Evolutionary conservation across 2,888 invertebrate genomes (phyloP), one percentile per base, ranked within the genome.

Genomic region (Furcula furcula): DNA sequence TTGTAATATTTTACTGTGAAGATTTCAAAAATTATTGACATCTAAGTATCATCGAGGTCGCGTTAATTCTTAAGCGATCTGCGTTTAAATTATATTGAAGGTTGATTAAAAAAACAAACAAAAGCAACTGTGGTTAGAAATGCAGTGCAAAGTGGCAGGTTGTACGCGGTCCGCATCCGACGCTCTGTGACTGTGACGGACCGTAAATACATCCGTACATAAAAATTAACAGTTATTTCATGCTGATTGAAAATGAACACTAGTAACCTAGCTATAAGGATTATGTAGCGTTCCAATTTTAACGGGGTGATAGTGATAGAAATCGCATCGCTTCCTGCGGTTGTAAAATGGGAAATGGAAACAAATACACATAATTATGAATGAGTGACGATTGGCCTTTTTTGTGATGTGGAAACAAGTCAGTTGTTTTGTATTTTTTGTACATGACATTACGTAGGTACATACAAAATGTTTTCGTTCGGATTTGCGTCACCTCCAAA

Each of bases 291-390:
- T 42, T 47, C 35, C 40, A 36, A 47, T 55, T 44, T 49, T 58
- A 60, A 60, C 61, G 62, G 66, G 62, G 62, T 63, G 59, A 55
- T 56, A 51, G 62, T 73, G 77, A 79, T 84, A 70, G 75, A 75
- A 78, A 82, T 81, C 81, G 65, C 65, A 65, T 60, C 58, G 65
- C 69, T 79, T 79, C 83, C 84, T 76, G 80, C 63, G 63, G 61
- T 70, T 68, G 64, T 76, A 68, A 71, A 70, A 74, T 69, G 55
- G 65, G 60, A 66, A 65, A 66, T 59, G 63, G 61, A 67, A 65
- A 63, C 66, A 65, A 65, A 64, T 68, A 65, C 67, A 61, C 61
- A 62, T 62, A 56, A 57, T 68, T 51, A 70, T 71, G 61, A 62
- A 61, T 67, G 58, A 51, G 45, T 46, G 55, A 39, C 41, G 33